Evolutionary conservation across 2,888 invertebrate genomes (phyloP).

Genomic region (Ditula angustiorana): DNA sequence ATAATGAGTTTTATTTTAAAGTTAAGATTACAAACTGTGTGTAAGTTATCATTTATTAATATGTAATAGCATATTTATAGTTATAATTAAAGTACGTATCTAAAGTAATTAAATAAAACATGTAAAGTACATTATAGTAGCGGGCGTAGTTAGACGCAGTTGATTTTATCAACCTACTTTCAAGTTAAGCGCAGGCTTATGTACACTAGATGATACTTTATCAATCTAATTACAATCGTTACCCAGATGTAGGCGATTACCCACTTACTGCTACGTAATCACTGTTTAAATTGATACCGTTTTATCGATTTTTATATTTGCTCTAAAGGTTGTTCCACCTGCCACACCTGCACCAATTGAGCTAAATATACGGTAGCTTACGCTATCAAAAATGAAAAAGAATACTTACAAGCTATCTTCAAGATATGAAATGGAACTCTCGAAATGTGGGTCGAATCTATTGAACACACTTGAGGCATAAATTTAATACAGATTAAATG

Average conservation of each 20-base stretch:
- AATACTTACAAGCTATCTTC: constrained; percentile 51
- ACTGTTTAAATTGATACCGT: constrained; percentile 34
- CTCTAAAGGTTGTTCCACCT: constrained; percentile 30
- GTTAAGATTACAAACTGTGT: not conserved
- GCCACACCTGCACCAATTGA: constrained; percentile 37
- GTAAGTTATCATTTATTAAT: constrained; percentile 2
- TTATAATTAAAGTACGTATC: not conserved
- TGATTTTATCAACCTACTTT: constrained; percentile 28
- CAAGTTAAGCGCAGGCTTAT: constrained; percentile 15
- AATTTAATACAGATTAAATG: constrained; percentile 49
- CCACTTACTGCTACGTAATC: constrained; percentile 35
- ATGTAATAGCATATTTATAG: not conserved
- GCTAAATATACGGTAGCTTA: constrained; percentile 35
- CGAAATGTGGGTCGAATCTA: constrained; percentile 67
- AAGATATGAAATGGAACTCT: constrained; percentile 60
- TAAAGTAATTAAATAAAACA: constrained; percentile 15
- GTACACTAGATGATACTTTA: constrained; percentile 26
- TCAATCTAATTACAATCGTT: constrained; percentile 31
- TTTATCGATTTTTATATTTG: constrained; percentile 37
- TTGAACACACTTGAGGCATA: constrained; percentile 68
- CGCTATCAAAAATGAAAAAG: constrained; percentile 38
- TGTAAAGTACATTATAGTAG: constrained; percentile 1
- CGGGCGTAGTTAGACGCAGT: not conserved
- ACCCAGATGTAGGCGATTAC: constrained; percentile 29
- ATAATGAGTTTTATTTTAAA: not conserved